Evolutionary conservation across 1,140 invertebrate species (phyloP).

Genomic region (Latrodectus geometricus): DNA sequence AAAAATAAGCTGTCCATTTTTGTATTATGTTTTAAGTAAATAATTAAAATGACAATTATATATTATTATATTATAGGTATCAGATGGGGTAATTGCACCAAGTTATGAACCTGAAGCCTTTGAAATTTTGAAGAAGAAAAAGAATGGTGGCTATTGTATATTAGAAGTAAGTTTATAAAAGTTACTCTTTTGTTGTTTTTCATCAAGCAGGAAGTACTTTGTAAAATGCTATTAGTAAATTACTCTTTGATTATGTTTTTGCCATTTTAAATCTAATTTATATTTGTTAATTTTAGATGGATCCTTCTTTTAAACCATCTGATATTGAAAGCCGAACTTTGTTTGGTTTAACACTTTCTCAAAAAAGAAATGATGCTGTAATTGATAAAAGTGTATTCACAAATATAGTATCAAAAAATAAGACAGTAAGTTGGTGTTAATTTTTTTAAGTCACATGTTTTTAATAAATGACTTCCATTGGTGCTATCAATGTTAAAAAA

Average conservation of each 20-base stretch:
- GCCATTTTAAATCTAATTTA: background rate
- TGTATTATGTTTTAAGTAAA: background rate
- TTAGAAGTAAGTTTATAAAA: conserved; percentile 74
- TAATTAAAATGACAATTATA: conserved; percentile 36
- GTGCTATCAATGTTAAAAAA: no score
- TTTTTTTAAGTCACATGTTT: no score
- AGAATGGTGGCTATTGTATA: conserved; percentile 92
- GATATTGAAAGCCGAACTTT: conserved; percentile 86
- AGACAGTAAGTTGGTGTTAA: conserved; percentile 28
- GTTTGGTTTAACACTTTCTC: conserved; percentile 92
- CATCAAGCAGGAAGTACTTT: no score
- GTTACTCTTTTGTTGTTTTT: background rate
- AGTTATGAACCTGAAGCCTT: conserved; percentile 87
- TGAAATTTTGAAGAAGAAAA: conserved; percentile 93
- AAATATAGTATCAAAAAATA: conserved; percentile 81
- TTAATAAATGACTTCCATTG: no score
- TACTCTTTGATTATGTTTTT: background rate
- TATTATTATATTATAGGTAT: conserved; percentile 77
- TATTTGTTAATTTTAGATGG: conserved; percentile 77
- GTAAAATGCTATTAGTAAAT: background rate
- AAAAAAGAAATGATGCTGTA: conserved; percentile 88
- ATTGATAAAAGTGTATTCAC: conserved; percentile 84
- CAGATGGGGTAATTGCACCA: conserved; percentile 97
- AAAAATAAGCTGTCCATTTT: background rate
- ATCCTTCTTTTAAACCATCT: conserved; percentile 85